A percentile compares a stretch with the other conserved stretches of the same genome.
These are phyloP conservation scores for Thymelicus sylvestris DNA, from an alignment of 2,888 invertebrate genomes.

Conservation along the genomic window DNA sequence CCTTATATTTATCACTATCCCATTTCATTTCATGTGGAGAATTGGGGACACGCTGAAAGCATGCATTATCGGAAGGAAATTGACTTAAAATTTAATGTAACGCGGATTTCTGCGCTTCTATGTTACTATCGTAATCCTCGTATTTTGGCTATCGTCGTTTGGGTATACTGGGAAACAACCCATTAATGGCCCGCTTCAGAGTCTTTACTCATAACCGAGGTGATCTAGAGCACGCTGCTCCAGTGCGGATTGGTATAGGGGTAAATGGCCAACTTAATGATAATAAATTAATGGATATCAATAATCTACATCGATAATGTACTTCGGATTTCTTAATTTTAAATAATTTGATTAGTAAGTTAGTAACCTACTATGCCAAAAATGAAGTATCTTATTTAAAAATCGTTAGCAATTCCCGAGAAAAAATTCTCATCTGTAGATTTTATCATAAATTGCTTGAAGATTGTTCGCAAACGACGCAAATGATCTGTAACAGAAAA, in stretches of 20 bases:
- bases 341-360: too few relatives aligned
- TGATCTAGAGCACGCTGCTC: too few relatives aligned
- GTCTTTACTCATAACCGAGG: too few relatives aligned
- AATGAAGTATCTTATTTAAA: neutral
- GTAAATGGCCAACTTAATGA: too few relatives aligned
- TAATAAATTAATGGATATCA: too few relatives aligned
- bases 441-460: slow-evolving; percentile 3
- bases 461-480: slow-evolving; percentile 4
- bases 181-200: too few relatives aligned
- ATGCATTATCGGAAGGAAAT: slow-evolving; percentile 17
- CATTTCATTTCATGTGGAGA: slow-evolving; percentile 26
- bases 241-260: too few relatives aligned
- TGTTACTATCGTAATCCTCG: neutral
- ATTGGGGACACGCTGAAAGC: slow-evolving; percentile 28
- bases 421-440: neutral
- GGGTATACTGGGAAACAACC: too few relatives aligned
- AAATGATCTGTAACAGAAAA: slow-evolving; percentile 9
- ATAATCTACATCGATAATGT: too few relatives aligned
- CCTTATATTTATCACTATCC: slow-evolving; percentile 29
- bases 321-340: too few relatives aligned
- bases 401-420: neutral
- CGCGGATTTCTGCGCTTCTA: too few relatives aligned
- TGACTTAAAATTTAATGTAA: neutral
- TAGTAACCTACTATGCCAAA: too few relatives aligned
- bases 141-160: neutral